Evolutionary conservation across 2,888 invertebrate genomes (phyloP).

Genomic region (Drosophila parthenogenetica): DNA sequence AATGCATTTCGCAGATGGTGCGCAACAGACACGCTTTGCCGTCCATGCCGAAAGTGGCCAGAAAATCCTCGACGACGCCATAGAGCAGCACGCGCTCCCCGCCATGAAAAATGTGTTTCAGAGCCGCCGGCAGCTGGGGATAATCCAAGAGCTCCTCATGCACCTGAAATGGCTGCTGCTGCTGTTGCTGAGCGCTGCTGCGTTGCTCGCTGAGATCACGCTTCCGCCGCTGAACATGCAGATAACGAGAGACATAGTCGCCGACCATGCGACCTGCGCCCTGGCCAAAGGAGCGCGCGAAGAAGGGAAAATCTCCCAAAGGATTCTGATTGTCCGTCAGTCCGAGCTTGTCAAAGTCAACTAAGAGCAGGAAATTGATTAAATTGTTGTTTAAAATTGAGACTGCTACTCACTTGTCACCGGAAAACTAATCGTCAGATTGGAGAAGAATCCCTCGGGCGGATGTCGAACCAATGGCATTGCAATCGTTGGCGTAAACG

Average conservation of each 20-base stretch:
- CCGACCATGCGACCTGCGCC: slow-evolving; percentile 88
- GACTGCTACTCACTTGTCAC: slow-evolving; percentile 90
- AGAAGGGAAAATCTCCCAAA: slow-evolving; percentile 90
- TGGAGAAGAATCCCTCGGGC: slow-evolving; percentile 93
- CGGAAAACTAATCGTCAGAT: slow-evolving; percentile 93
- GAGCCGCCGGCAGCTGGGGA: slow-evolving; percentile 84
- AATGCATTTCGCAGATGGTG: slow-evolving; percentile 94
- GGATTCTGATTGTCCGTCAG: slow-evolving; percentile 96
- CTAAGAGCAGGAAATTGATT: slow-evolving; percentile 84
- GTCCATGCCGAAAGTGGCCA: slow-evolving; percentile 92
- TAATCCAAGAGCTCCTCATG: slow-evolving; percentile 62
- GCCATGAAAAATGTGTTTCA: slow-evolving; percentile 89
- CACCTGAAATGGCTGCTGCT: slow-evolving; percentile 59
- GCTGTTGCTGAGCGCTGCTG: slow-evolving; percentile 38
- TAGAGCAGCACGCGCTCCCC: slow-evolving; percentile 92
- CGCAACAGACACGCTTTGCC: slow-evolving; percentile 93
- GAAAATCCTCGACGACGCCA: slow-evolving; percentile 91
- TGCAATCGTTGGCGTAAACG: slow-evolving; percentile 92
- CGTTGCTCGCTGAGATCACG: slow-evolving; percentile 84
- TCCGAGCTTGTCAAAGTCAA: slow-evolving; percentile 94
- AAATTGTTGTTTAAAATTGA: neutral
- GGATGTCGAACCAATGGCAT: slow-evolving; percentile 94
- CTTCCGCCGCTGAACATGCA: slow-evolving; percentile 87
- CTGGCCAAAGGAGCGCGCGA: slow-evolving; percentile 91
- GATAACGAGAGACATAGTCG: slow-evolving; percentile 90